A percentile compares a stretch with the other conserved stretches of the same genome.
Conservation (phyloP, 2,888 invertebrate species). For the Ischnura elegans region DNA sequence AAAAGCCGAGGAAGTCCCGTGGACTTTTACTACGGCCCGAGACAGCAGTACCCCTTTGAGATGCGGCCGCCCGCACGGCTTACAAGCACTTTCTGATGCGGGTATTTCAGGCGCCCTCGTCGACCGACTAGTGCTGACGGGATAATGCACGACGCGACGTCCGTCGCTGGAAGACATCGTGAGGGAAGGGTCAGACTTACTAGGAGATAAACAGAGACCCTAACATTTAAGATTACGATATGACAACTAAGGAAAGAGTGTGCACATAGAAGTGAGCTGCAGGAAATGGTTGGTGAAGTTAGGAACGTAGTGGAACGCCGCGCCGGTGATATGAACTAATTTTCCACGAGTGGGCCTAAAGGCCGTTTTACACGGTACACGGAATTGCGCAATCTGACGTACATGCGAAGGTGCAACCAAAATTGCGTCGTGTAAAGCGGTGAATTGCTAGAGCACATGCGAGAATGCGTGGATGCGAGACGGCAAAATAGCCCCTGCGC, state of each 20-base stretch:
- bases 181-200: not conserved
- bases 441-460: no score
- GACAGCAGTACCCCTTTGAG: not conserved
- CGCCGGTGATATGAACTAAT: no score
- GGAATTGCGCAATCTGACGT: no score
- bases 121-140: not conserved
- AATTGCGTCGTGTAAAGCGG: no score
- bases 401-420: no score
- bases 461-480: no score
- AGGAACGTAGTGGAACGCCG: no score
- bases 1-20: not conserved
- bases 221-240: not conserved
- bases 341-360: no score
- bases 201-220: not conserved
- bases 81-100: not conserved
- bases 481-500: no score
- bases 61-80: not conserved
- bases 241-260: not conserved
- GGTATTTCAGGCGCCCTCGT: not conserved
- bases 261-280: no score
- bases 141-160: not conserved
- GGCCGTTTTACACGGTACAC: no score
- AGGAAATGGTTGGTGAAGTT: no score
- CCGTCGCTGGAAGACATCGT: not conserved
- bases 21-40: not conserved